These are phyloP conservation scores for Cryptotermes secundus DNA, from an alignment of 1,140 invertebrate genomes.

Conservation along the genomic window DNA sequence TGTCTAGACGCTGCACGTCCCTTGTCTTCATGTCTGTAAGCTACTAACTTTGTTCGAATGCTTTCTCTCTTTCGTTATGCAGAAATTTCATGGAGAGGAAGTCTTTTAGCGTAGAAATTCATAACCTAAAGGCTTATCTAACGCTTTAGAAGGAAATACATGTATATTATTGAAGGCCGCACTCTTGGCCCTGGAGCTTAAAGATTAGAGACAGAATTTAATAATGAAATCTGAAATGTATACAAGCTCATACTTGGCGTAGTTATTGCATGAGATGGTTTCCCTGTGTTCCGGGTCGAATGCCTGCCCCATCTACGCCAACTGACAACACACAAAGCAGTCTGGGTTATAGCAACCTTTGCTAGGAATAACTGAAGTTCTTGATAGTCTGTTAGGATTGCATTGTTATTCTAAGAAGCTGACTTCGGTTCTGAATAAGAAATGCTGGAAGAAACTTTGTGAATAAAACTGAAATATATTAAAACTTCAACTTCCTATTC, in stretches of 20 bases:
- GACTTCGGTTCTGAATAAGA: background rate
- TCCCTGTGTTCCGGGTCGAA: background rate
- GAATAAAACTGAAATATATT: too few relatives aligned
- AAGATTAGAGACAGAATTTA: background rate
- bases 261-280: background rate
- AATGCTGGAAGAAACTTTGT: background rate
- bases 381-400: background rate
- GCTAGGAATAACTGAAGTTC: background rate
- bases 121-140: background rate
- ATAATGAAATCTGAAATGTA: background rate
- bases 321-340: background rate
- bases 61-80: background rate
- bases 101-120: background rate
- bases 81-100: background rate
- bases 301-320: background rate
- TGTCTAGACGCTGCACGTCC: background rate
- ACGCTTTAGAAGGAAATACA: background rate
- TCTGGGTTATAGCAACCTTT: background rate
- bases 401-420: background rate
- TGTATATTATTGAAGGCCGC: background rate
- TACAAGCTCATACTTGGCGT: too few relatives aligned
- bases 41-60: background rate
- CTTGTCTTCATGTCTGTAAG: background rate
- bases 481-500: too few relatives aligned
- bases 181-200: background rate